A percentile compares a stretch with the other conserved stretches of the same genome.
phyloP scores from a whole-genome alignment of 2,888 invertebrate genomes.

The Cataglyphis rosenhaueri region DNA sequence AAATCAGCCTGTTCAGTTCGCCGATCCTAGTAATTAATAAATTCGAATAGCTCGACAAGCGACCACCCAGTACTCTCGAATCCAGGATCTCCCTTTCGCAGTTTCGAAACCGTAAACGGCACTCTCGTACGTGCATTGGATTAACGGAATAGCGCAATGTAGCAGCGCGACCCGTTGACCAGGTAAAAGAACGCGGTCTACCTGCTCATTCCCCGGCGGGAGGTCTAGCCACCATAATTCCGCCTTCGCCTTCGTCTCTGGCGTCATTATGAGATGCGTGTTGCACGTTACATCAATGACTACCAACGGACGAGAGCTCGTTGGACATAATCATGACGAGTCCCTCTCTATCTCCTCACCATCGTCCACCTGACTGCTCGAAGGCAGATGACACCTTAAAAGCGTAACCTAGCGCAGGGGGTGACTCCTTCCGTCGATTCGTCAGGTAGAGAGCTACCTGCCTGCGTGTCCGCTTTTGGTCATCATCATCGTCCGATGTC shows the following conservation, averaged over 20 bases:
- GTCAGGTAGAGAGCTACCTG: conserved; percentile 54
- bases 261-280: conserved; percentile 71
- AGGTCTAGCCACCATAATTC: conserved; percentile 70
- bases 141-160: conserved; percentile 56
- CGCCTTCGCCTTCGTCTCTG: conserved; percentile 67
- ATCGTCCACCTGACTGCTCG: conserved; percentile 68
- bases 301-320: conserved; percentile 58
- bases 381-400: conserved; percentile 68
- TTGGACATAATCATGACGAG: conserved; percentile 65
- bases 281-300: conserved; percentile 67
- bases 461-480: conserved; percentile 39
- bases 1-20: conserved; percentile 25
- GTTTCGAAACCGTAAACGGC: conserved; percentile 46
- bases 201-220: conserved; percentile 70
- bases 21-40: conserved; percentile 46
- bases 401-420: conserved; percentile 34
- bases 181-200: conserved; percentile 58
- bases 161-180: conserved; percentile 57
- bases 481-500: conserved; percentile 50
- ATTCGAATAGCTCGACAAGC: conserved; percentile 55
- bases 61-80: conserved; percentile 63
- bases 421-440: conserved; percentile 32
- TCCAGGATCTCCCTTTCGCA: conserved; percentile 18
- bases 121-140: conserved; percentile 56
- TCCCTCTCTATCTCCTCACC: conserved; percentile 61